phyloP scores from a whole-genome alignment of 35 echinoderm and acorn worm species.

The Amphiura filiformis region DNA sequence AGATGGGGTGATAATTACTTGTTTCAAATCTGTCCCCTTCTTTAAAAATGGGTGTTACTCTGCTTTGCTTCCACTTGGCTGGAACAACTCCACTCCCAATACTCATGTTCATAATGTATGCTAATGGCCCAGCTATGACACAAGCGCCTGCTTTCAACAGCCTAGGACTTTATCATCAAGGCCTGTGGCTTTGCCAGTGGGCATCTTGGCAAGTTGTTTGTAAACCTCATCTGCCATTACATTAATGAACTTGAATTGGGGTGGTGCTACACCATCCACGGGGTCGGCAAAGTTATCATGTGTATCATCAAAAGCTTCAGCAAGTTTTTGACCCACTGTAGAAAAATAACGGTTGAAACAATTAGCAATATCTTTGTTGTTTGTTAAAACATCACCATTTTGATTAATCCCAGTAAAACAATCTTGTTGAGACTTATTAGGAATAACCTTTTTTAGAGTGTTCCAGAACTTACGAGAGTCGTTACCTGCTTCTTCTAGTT shows the following conservation, averaged over 20 bases:
- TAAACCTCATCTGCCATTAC: background rate
- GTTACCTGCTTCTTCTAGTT: background rate
- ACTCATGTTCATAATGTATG: slow-evolving; percentile 17
- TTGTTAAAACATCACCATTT: background rate
- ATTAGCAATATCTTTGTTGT: background rate
- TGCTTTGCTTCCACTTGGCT: background rate
- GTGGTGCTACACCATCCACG: background rate
- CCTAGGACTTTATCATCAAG: slow-evolving; percentile 7
- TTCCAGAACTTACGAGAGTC: background rate
- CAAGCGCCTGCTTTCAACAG: background rate
- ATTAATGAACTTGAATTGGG: background rate
- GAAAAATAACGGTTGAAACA: background rate
- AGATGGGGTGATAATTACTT: slow-evolving; percentile 14
- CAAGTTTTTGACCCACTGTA: slow-evolving; percentile 14
- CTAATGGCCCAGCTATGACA: background rate
- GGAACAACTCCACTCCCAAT: slow-evolving; percentile 17
- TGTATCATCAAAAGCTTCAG: background rate
- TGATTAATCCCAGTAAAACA: background rate
- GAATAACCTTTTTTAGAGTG: background rate
- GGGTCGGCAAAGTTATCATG: background rate
- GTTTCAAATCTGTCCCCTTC: background rate
- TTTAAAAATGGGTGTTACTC: slow-evolving; percentile 17
- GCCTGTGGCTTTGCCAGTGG: background rate
- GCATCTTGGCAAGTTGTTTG: background rate
- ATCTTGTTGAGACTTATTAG: background rate